These are phyloP conservation scores for Noctua comes DNA, from an alignment of 2,888 invertebrate species.

Conservation along the genomic window DNA sequence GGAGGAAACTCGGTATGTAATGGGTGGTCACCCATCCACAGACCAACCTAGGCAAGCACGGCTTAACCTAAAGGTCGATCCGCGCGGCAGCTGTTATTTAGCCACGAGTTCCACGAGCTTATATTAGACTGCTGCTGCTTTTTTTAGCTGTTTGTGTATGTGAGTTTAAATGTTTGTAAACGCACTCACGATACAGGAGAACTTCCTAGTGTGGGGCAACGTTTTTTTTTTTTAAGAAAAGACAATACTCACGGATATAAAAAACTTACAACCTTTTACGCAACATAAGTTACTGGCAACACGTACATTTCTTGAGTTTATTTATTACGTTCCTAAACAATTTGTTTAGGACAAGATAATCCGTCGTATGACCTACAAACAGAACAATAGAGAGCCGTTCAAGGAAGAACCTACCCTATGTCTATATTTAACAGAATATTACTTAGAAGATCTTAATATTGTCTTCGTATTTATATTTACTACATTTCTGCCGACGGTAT, in stretches of 20 bases:
- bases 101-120: no score
- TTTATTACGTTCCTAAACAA: constrained; percentile 14
- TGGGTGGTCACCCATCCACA: no score
- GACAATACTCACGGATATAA: neutral
- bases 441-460: neutral
- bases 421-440: constrained; percentile 19
- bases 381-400: neutral
- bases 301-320: constrained; percentile 12
- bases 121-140: no score
- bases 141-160: no score
- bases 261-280: neutral
- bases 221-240: no score
- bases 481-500: neutral
- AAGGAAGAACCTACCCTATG: neutral
- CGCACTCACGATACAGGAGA: no score
- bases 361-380: constrained; percentile 10
- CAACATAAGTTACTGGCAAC: constrained; percentile 2
- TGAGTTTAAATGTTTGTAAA: no score
- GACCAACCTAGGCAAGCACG: no score
- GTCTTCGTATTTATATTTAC: constrained; percentile 1
- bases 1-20: no score
- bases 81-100: no score
- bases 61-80: no score
- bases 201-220: no score
- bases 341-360: constrained; percentile 16